phyloP scores from a whole-genome alignment of 2,888 invertebrate species.

The Aradus depressus region DNA sequence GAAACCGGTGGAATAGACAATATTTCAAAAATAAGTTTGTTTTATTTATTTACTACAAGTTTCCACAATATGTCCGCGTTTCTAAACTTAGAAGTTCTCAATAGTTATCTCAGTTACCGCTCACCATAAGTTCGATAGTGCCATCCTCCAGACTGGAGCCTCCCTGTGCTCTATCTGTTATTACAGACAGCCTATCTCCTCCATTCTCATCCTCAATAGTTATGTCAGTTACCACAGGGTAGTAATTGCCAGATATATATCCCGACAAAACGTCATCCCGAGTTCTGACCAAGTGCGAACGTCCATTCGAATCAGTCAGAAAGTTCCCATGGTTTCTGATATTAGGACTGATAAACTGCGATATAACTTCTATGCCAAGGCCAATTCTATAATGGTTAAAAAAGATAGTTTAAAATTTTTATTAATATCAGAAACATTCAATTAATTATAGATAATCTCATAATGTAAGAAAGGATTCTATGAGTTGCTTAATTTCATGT shows the following conservation, averaged over 20 bases:
- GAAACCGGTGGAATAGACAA: no score
- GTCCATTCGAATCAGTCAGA: conserved; percentile 88
- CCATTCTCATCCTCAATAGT: conserved; percentile 44
- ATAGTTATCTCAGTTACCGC: no score
- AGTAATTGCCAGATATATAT: conserved; percentile 77
- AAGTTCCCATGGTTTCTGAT: conserved; percentile 55
- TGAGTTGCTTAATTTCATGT: no score
- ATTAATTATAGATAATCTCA: no score
- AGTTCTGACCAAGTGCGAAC: conserved; percentile 65
- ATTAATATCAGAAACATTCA: no score
- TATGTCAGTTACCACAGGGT: conserved; percentile 79
- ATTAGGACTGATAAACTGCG: conserved; percentile 51
- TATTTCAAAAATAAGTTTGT: no score
- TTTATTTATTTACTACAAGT: no score
- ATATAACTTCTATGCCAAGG: conserved; percentile 72
- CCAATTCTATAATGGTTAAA: conserved; percentile 42
- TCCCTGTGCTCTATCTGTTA: conserved; percentile 73
- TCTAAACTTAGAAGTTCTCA: no score
- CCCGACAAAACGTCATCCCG: conserved; percentile 61
- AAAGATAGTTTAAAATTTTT: no score
- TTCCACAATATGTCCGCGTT: no score
- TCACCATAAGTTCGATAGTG: conserved; percentile 46
- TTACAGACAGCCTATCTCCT: conserved; percentile 43
- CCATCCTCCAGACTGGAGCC: conserved; percentile 66
- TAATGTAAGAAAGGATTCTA: no score